Percentiles rank a stretch among this genome's conserved stretches.
phyloP scores from a whole-genome alignment of 1,140 invertebrate species.

The Penaeus chinensis region DNA sequence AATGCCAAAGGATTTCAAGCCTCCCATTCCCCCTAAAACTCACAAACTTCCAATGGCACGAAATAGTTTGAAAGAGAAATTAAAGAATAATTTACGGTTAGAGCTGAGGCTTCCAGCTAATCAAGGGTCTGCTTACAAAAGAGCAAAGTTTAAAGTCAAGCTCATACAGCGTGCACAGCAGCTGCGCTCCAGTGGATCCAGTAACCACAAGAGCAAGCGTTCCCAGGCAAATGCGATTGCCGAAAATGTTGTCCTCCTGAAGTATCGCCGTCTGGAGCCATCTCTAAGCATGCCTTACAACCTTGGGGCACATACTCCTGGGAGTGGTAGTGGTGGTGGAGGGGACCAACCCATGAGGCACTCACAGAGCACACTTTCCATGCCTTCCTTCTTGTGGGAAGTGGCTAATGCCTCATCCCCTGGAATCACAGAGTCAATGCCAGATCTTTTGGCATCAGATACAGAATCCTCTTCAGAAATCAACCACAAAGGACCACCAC shows the following conservation, averaged over 20 bases:
- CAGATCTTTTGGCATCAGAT: slow-evolving; percentile 61
- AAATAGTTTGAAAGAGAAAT: slow-evolving; percentile 65
- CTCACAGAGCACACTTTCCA: slow-evolving; percentile 75
- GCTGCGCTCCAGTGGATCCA: slow-evolving; percentile 35
- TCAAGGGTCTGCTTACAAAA: slow-evolving; percentile 62
- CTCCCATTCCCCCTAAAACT: slow-evolving; percentile 62
- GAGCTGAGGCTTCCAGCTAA: slow-evolving; percentile 64
- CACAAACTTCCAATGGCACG: slow-evolving; percentile 64
- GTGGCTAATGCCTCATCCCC: slow-evolving; percentile 58
- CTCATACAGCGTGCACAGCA: slow-evolving; percentile 62
- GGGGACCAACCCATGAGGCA: slow-evolving; percentile 69
- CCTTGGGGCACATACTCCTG: slow-evolving; percentile 66
- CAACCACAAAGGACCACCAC: slow-evolving; percentile 63
- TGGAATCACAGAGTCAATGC: slow-evolving; percentile 62
- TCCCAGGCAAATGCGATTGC: slow-evolving; percentile 67
- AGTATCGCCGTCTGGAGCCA: slow-evolving; percentile 71
- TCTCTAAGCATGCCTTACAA: slow-evolving; percentile 74
- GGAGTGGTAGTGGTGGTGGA: slow-evolving; percentile 65
- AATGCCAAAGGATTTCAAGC: slow-evolving; percentile 63
- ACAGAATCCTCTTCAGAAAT: slow-evolving; percentile 62
- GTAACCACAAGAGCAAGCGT: slow-evolving; percentile 61
- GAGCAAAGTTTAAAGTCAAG: slow-evolving; percentile 63
- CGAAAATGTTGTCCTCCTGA: slow-evolving; percentile 68
- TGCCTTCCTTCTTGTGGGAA: slow-evolving; percentile 65
- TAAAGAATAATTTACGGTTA: slow-evolving; percentile 66